phyloP scores from a whole-genome alignment of 2,113 vertebrate genomes.

The Galemys pyrenaicus region DNA sequence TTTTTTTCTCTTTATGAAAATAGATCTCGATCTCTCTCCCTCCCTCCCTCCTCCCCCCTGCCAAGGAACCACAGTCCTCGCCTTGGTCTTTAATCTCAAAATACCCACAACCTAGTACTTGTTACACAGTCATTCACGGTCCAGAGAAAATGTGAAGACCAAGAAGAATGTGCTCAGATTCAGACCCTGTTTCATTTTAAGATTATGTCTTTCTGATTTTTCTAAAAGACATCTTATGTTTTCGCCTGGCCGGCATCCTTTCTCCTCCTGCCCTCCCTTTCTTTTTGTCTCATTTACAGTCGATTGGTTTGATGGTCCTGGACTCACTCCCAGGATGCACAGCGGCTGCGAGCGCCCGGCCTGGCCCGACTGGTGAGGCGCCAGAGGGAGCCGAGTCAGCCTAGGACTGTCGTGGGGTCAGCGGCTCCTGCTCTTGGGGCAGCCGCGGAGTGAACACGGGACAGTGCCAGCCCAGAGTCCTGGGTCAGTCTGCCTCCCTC shows the following conservation, averaged over 20 bases:
- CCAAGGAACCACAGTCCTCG: not conserved
- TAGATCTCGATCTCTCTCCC: not conserved
- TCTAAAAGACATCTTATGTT: not conserved
- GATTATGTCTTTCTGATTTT: not conserved
- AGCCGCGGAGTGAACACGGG: not conserved
- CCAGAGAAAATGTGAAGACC: not conserved
- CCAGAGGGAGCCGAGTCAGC: not conserved
- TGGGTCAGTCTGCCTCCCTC: not conserved
- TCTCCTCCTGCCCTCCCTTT: not conserved
- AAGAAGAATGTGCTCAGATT: not conserved
- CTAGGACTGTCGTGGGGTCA: not conserved
- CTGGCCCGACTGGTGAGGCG: fast-evolving
- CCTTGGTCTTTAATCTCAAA: not conserved
- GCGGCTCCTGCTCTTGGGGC: too few relatives aligned
- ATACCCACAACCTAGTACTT: not conserved
- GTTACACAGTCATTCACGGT: not conserved
- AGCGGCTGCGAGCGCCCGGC: not conserved
- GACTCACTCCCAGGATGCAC: fast-evolving
- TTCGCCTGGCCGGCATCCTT: not conserved
- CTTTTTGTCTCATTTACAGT: not conserved
- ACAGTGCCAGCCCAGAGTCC: not conserved
- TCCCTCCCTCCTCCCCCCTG: not conserved
- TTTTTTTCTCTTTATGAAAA: conserved; percentile 40
- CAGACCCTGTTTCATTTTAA: not conserved
- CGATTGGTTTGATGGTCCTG: not conserved